A percentile compares a stretch with the other conserved stretches of the same genome.
These are phyloP conservation scores for Fregata magnificens DNA, from an alignment of 2,113 vertebrate genomes.

Conservation along the genomic window DNA sequence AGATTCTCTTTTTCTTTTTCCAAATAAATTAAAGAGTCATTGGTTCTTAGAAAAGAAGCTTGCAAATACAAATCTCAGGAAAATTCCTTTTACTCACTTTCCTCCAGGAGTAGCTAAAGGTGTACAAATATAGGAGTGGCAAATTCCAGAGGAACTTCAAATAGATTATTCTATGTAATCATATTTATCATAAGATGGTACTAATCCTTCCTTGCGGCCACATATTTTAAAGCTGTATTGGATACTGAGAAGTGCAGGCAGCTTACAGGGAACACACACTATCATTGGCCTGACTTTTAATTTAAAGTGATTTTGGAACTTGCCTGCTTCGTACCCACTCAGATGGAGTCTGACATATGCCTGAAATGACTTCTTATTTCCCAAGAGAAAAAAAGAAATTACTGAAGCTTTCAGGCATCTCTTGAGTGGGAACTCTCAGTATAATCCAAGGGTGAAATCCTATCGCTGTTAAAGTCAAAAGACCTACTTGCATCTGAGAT, in stretches of 20 bases:
- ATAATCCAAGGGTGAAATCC: not conserved
- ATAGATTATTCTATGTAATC: constrained; percentile 29
- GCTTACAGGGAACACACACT: not conserved
- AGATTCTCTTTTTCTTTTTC: not conserved
- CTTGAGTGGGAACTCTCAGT: not conserved
- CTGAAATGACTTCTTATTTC: not conserved
- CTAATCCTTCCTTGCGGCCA: constrained; percentile 51
- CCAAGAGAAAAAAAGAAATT: not conserved
- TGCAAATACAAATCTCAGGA: not conserved
- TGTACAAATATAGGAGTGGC: constrained; percentile 37
- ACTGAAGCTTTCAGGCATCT: not conserved
- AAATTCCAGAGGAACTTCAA: constrained; percentile 61
- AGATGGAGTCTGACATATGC: constrained; percentile 25
- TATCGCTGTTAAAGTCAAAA: not conserved
- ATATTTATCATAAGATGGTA: not conserved
- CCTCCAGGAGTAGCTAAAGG: not conserved
- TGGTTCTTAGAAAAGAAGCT: not conserved
- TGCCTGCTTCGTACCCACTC: not conserved
- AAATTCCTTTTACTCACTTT: not conserved
- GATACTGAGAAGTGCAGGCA: not conserved
- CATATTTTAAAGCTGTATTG: constrained; percentile 29
- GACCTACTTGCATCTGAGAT: not conserved
- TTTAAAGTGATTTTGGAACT: constrained; percentile 36
- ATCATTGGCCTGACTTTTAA: constrained; percentile 22
- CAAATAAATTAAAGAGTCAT: not conserved